Evolutionary conservation across 2,113 vertebrate species (phyloP), one percentile per base, ranked within the genome.

Genomic region (Cryptoleucopteryx plumbea): DNA sequence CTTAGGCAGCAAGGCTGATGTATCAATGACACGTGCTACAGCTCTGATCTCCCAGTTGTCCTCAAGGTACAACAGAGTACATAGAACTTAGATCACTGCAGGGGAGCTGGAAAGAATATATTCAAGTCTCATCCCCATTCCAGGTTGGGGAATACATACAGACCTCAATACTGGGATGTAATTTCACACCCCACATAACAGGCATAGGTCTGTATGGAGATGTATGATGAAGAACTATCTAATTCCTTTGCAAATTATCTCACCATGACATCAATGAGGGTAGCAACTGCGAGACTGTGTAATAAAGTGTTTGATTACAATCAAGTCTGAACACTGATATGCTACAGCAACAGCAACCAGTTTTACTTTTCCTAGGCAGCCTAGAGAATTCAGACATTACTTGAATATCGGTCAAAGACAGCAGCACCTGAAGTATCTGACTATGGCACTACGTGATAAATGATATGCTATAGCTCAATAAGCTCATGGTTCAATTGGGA

Each of bases 211-310:
- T 20, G 7, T 13, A 31, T 6, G 16, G 38, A 91, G 17, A 16
- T 16, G 6, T 16, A 6, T 16, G 32, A 65, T 0, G 0, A 53
- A 89, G 11, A 70, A 26, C 32, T 13, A n/a, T 6, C 8, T 50
- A 31, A 9, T 6, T 61, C 48, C 56, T 78, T 42, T 16, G 34
- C 45, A 50, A 58, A 38, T 70, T 45, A 40, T 18, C 27, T 88
- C 86, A 36, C 50, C 5, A 0, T 31, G n/a, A 83, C 18, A 62
- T n/a, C 50, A 43, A 9, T 2, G 22, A 82, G 11, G 70, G 45
- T 38, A 72, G 20, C 62, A 80, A 42, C 27, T 62, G 34, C 62
- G 79, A n/a, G 50, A 40, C 47, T 16, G 23, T 16, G 23, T 40
- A 47, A 42, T 21, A 78, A 20, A 62, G 15, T 4, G 13, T 52